Conservation (phyloP, 2,797 vertebrate species). For the Cetoscarus ocellatus region DNA sequence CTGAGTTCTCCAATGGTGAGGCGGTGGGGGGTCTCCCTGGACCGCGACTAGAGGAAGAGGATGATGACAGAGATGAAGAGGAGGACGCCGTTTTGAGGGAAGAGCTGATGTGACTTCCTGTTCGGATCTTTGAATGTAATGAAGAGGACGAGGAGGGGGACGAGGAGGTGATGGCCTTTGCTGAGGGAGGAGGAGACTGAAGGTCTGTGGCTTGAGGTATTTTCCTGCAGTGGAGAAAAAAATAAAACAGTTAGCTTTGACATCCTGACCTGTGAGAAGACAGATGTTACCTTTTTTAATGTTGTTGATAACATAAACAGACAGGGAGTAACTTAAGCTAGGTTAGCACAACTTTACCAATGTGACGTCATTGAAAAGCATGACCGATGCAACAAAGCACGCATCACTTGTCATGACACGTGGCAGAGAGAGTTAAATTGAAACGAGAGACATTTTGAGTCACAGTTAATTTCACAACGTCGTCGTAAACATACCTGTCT, state of each 20-base stretch:
- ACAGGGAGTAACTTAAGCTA: too few relatives aligned
- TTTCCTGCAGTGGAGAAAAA: conserved; percentile 83
- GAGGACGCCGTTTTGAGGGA: conserved; percentile 77
- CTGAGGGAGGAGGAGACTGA: conserved; percentile 73
- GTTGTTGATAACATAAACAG: too few relatives aligned
- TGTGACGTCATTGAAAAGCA: too few relatives aligned
- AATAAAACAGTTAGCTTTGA: neutral
- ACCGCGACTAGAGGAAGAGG: conserved; percentile 79
- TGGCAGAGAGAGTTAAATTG: too few relatives aligned
- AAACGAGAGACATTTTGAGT: too few relatives aligned
- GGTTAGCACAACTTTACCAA: too few relatives aligned
- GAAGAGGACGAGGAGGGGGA: conserved; percentile 75
- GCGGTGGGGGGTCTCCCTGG: conserved; percentile 75
- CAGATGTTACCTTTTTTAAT: too few relatives aligned
- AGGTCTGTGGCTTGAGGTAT: conserved; percentile 91
- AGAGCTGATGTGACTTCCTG: conserved; percentile 80
- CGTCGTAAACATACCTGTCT: too few relatives aligned
- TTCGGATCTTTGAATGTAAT: conserved; percentile 80
- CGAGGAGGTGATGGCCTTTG: conserved; percentile 73
- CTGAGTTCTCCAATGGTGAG: conserved; percentile 84
- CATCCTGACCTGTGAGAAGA: too few relatives aligned
- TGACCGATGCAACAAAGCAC: too few relatives aligned
- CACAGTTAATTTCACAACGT: too few relatives aligned
- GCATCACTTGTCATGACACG: too few relatives aligned
- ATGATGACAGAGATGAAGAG: neutral